These are phyloP conservation scores for Anguilla anguilla DNA, from an alignment of 2,797 vertebrate genomes.

Conservation along the genomic window DNA sequence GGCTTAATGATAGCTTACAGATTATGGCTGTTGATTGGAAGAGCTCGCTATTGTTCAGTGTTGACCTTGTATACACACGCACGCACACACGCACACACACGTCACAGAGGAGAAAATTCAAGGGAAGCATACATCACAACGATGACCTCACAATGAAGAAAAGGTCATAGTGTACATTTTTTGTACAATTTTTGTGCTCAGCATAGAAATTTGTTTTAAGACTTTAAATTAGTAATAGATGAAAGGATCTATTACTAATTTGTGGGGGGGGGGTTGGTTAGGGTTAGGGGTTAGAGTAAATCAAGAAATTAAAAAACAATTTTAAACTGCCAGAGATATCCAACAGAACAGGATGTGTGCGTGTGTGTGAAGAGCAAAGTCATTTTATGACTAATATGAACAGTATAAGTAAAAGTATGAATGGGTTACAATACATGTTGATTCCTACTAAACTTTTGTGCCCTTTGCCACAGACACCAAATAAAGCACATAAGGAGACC, in stretches of 20 bases:
- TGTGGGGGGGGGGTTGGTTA: too few species aligned
- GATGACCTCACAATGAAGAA: neutral
- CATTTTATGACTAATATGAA: neutral
- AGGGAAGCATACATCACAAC: neutral
- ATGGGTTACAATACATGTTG: neutral
- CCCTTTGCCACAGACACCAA: slow-evolving; percentile 65
- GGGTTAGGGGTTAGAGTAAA: too few species aligned
- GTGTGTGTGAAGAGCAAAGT: neutral
- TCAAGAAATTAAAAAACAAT: neutral
- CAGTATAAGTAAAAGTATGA: neutral
- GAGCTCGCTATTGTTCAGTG: neutral
- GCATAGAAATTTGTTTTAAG: neutral
- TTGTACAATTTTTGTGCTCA: neutral
- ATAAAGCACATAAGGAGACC: too few species aligned
- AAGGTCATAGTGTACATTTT: neutral
- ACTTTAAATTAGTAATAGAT: neutral
- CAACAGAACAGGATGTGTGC: neutral
- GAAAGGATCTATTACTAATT: neutral
- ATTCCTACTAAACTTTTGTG: slow-evolving; percentile 54
- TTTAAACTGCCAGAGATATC: neutral
- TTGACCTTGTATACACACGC: neutral
- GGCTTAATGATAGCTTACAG: slow-evolving; percentile 8
- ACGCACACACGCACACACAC: too few species aligned
- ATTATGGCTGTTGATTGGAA: neutral
- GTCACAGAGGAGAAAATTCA: neutral